A percentile compares a stretch with the other conserved stretches of the same genome.
Evolutionary conservation across 2,797 vertebrate genomes (phyloP).

Genomic region (Dendrocincla fuliginosa): DNA sequence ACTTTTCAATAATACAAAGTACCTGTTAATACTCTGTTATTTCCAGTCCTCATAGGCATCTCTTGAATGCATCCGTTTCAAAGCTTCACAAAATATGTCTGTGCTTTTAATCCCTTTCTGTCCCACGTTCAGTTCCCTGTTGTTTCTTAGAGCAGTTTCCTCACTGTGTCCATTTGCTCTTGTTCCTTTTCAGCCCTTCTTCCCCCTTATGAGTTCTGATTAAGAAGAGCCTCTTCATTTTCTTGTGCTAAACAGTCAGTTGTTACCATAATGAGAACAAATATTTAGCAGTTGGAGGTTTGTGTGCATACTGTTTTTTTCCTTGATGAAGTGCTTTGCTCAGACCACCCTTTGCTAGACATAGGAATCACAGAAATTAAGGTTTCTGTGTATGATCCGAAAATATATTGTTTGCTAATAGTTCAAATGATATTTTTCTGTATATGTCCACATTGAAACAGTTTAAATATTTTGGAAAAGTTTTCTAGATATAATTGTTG

Average conservation of each 20-base stretch:
- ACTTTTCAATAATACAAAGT: not conserved
- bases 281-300: not conserved
- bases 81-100: rapidly evolving
- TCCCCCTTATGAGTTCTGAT: not conserved
- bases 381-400: not conserved
- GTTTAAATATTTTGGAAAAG: not conserved
- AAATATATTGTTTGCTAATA: not conserved
- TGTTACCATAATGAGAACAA: not conserved
- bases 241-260: not conserved
- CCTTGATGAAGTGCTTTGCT: not conserved
- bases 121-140: not conserved
- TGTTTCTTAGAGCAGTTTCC: not conserved
- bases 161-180: not conserved
- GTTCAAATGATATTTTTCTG: not conserved
- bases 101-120: not conserved
- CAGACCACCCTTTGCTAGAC: not conserved
- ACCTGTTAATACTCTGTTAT: not conserved
- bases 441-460: not conserved
- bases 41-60: not conserved
- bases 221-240: not conserved
- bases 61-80: not conserved
- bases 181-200: not conserved
- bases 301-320: not conserved
- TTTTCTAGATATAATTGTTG: not conserved
- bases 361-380: not conserved